Evolutionary conservation across 1,140 invertebrate genomes (phyloP).

Genomic region (Ylistrum balloti): DNA sequence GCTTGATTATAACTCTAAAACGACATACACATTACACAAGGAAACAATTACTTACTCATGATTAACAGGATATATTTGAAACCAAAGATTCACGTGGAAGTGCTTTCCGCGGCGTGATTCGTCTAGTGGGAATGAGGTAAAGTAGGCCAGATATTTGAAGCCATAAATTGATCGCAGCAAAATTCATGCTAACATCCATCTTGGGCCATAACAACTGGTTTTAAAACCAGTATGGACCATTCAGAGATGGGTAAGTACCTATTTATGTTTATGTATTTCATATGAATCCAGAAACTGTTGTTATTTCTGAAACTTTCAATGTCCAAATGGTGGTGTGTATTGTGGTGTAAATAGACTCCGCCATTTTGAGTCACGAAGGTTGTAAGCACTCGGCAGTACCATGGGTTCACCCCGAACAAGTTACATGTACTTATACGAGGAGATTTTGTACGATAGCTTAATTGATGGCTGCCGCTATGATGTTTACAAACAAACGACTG

Average conservation of each 20-base stretch:
- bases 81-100: neutral
- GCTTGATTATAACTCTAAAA: neutral
- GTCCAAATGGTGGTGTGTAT: conserved; percentile 12
- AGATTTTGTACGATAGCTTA: conserved; percentile 35
- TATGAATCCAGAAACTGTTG: neutral
- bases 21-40: neutral
- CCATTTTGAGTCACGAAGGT: conserved; percentile 65
- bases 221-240: conserved; percentile 62
- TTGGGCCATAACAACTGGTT: conserved; percentile 53
- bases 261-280: neutral
- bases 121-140: conserved; percentile 41
- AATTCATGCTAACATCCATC: conserved; percentile 44
- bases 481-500: conserved; percentile 7
- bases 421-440: conserved; percentile 5
- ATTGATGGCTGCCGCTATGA: conserved; percentile 1
- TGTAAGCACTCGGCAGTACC: conserved; percentile 55
- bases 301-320: neutral
- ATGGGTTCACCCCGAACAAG: conserved; percentile 54
- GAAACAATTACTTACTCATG: neutral
- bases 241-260: conserved; percentile 68
- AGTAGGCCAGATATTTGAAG: conserved; percentile 54
- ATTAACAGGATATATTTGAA: neutral
- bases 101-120: conserved; percentile 23
- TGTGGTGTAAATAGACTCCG: conserved; percentile 48
- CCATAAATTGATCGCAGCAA: conserved; percentile 46